Percentiles rank a stretch among this genome's conserved stretches.
These are phyloP conservation scores for Thryonomys swinderianus DNA, from an alignment of 2,113 vertebrate genomes.

Conservation along the genomic window DNA sequence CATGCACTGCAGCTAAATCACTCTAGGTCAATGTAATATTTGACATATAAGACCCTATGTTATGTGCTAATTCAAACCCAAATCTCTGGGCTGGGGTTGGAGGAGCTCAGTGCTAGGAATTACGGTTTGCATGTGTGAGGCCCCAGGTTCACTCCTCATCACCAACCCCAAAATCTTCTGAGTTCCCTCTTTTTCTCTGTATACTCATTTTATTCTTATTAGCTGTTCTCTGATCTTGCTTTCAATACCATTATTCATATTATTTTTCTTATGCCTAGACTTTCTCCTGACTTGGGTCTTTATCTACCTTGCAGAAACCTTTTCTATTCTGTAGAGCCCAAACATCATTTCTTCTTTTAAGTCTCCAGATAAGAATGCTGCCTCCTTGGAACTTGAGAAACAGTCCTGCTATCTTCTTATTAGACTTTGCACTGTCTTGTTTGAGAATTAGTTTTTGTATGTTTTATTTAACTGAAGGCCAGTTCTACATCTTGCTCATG, in stretches of 20 bases:
- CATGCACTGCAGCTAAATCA: not conserved
- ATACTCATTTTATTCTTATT: not conserved
- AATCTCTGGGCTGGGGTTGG: not conserved
- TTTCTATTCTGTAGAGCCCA: constrained; percentile 9
- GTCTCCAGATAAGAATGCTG: not conserved
- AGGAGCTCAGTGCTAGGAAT: not conserved
- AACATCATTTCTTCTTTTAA: not conserved
- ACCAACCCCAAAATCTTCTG: not conserved
- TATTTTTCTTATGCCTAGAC: not conserved
- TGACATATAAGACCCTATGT: not conserved
- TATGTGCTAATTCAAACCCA: not conserved
- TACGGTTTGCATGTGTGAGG: not conserved
- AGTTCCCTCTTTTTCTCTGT: not conserved
- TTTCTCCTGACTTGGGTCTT: constrained; percentile 40
- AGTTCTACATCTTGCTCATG: constrained; percentile 46
- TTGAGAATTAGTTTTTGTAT: constrained; percentile 9
- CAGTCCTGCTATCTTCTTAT: constrained; percentile 22
- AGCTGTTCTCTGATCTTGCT: not conserved
- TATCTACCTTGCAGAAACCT: constrained; percentile 24
- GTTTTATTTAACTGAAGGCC: constrained; percentile 10
- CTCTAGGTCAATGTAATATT: not conserved
- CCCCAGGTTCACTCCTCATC: not conserved
- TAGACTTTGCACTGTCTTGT: constrained; percentile 24
- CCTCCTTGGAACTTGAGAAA: constrained; percentile 25
- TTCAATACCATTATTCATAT: not conserved